Conservation (phyloP, 2,113 vertebrate species). For the Centropristis striata region DNA sequence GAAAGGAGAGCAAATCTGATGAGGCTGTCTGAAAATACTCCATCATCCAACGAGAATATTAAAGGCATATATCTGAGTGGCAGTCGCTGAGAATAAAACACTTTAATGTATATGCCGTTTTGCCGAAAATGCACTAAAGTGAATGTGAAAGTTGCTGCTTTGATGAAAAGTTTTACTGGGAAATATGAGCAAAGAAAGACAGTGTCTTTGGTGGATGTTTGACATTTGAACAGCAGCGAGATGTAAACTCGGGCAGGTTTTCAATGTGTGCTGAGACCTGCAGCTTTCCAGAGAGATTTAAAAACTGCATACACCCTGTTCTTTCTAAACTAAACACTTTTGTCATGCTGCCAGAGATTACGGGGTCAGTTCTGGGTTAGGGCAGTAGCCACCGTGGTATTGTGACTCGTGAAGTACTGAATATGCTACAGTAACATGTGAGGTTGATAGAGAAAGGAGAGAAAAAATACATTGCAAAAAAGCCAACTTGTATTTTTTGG, state of each 20-base stretch:
- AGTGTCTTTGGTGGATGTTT: constrained; percentile 25
- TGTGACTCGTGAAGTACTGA: background rate
- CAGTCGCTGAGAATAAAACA: background rate
- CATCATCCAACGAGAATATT: constrained; percentile 30
- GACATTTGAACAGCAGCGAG: constrained; percentile 48
- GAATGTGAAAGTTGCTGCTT: background rate
- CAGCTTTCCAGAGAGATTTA: constrained; percentile 20
- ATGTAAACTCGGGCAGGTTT: constrained; percentile 33
- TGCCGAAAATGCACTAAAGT: constrained; percentile 9
- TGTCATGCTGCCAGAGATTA: constrained; percentile 23
- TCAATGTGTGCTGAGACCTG: constrained; percentile 12
- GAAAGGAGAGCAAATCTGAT: constrained; percentile 43
- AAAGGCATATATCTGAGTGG: constrained; percentile 44
- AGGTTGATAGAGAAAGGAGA: background rate
- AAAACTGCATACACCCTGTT: background rate
- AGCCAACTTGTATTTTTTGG: too few relatives aligned
- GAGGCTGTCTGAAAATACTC: constrained; percentile 39
- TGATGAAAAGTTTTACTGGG: constrained; percentile 6
- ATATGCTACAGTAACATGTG: background rate
- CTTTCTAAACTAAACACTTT: constrained; percentile 27
- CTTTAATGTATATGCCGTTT: background rate
- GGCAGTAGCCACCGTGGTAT: background rate
- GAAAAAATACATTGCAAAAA: too few relatives aligned
- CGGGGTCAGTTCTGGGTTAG: constrained; percentile 5
- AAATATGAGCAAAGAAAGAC: constrained; percentile 8